These are phyloP conservation scores for Berghia stephanieae DNA, from an alignment of 1,140 invertebrate genomes.

Conservation along the genomic window DNA sequence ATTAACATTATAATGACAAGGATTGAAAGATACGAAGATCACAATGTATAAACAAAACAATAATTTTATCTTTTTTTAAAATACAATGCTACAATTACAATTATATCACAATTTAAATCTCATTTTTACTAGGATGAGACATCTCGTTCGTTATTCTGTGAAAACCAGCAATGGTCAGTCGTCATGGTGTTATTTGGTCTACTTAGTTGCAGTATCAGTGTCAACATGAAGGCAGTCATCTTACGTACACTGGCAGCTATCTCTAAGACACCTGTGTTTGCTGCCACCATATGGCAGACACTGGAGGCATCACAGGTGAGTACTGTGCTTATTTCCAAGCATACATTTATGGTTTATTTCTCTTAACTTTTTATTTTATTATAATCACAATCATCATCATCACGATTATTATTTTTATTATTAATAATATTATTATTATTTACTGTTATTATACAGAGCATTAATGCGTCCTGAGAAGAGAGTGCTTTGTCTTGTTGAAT, in stretches of 20 bases:
- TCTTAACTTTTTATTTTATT: no score
- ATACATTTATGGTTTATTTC: no score
- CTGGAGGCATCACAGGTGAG: conserved; percentile 85
- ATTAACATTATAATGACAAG: no score
- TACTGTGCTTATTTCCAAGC: no score
- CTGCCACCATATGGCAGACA: conserved; percentile 83
- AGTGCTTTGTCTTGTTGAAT: no score
- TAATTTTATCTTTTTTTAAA: background rate
- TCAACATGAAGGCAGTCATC: conserved; percentile 85
- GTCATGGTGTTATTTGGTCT: conserved; percentile 83
- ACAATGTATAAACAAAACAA: background rate
- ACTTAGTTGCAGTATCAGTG: conserved; percentile 84
- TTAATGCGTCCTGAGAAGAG: no score
- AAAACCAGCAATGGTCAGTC: conserved; percentile 86
- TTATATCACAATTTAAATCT: conserved; percentile 6
- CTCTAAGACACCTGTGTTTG: conserved; percentile 78
- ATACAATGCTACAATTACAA: background rate
- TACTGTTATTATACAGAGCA: no score
- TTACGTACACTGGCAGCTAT: conserved; percentile 80
- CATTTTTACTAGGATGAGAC: conserved; percentile 75
- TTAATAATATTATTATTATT: no score
- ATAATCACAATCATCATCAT: no score
- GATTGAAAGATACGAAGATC: no score
- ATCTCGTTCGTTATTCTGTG: conserved; percentile 81
- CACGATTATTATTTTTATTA: no score